A percentile compares a stretch with the other conserved stretches of the same genome.
phyloP scores from a whole-genome alignment of 30 jellyfish, hydroid and myxozoan species.

The Hydra vulgaris region DNA sequence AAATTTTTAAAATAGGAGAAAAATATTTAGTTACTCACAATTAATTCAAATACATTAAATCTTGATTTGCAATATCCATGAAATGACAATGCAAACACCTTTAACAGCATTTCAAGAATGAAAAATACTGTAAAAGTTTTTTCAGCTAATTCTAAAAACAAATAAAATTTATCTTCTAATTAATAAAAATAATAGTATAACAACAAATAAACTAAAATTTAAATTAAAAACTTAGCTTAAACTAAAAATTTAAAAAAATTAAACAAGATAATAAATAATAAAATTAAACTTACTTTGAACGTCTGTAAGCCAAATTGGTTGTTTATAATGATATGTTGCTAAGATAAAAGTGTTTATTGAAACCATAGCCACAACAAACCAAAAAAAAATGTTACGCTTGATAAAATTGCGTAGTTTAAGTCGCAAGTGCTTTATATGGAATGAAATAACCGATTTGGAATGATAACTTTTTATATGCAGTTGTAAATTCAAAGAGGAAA shows the following conservation, averaged over 20 bases:
- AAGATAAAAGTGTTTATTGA: constrained; percentile 56
- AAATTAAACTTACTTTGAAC: constrained; percentile 49
- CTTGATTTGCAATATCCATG: constrained; percentile 57
- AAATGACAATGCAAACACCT: constrained; percentile 73
- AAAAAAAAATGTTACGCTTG: constrained; percentile 56
- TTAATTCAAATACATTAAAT: constrained; percentile 79
- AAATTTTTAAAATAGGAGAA: not conserved
- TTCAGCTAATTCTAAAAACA: constrained; percentile 54
- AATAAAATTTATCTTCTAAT: too few species aligned
- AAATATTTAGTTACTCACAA: constrained; percentile 43
- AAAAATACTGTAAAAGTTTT: constrained; percentile 51
- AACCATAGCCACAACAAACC: constrained; percentile 82
- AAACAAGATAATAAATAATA: too few species aligned
- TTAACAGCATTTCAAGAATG: constrained; percentile 64
- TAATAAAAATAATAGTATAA: too few species aligned
- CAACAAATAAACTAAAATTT: too few species aligned
- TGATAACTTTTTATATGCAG: not conserved
- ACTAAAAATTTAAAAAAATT: too few species aligned
- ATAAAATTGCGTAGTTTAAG: constrained; percentile 53
- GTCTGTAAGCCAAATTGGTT: constrained; percentile 68
- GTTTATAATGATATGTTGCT: constrained; percentile 62
- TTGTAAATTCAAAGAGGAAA: constrained; percentile 33
- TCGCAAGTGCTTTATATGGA: constrained; percentile 57
- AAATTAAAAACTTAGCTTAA: too few species aligned
- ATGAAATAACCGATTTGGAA: constrained; percentile 41